These are phyloP conservation scores for Hafferia zeledoni DNA, from an alignment of 2,797 vertebrate species.

Conservation along the genomic window DNA sequence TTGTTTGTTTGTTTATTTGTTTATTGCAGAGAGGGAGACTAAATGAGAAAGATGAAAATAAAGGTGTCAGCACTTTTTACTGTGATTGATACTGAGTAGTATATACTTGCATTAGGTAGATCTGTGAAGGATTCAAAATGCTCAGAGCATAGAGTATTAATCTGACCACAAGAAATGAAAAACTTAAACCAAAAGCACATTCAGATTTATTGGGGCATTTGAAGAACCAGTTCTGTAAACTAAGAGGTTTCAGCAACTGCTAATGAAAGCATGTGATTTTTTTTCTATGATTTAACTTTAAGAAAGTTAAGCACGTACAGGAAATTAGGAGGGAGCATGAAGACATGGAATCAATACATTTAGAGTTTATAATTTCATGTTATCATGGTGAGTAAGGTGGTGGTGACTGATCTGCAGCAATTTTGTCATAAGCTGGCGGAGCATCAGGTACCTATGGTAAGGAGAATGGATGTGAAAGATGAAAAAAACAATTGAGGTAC, in stretches of 20 bases:
- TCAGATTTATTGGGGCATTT: slow-evolving; percentile 26
- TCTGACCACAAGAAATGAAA: background rate
- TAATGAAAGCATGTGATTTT: background rate
- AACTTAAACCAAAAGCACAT: background rate
- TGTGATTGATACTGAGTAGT: background rate
- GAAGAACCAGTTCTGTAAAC: background rate
- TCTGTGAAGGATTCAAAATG: background rate
- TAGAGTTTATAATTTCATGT: background rate
- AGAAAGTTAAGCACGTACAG: background rate
- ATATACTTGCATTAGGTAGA: background rate
- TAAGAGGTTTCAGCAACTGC: background rate
- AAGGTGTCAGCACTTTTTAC: background rate
- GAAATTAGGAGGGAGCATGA: background rate
- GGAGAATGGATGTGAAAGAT: background rate
- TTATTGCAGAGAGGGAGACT: background rate
- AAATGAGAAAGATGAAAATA: background rate
- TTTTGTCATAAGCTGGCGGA: slow-evolving; percentile 93
- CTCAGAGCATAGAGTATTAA: background rate
- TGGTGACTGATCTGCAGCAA: slow-evolving; percentile 79
- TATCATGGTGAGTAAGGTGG: slow-evolving; percentile 91
- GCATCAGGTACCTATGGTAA: slow-evolving; percentile 86
- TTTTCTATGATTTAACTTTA: background rate
- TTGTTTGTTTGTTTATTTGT: background rate
- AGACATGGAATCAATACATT: background rate
- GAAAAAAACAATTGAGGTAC: background rate